Percentiles rank a stretch among this genome's conserved stretches.
Evolutionary conservation across 1,140 invertebrate genomes (phyloP).

Genomic region (Spodoptera litura): DNA sequence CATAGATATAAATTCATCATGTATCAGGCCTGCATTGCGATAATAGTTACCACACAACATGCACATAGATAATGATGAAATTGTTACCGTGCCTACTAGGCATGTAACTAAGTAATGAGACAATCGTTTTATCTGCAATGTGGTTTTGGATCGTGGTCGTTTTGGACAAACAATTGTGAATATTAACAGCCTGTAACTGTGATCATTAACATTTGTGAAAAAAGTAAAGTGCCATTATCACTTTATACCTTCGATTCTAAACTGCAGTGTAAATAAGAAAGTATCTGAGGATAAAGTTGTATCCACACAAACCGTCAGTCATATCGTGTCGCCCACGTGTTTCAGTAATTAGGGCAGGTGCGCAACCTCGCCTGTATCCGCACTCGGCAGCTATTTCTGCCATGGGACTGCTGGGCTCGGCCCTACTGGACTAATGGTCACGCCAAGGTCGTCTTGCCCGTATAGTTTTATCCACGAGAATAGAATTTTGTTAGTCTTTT

Average conservation of each 20-base stretch:
- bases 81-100: no score
- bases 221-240: no score
- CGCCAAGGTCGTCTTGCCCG: conserved; percentile 31
- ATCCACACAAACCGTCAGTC: neutral
- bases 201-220: no score
- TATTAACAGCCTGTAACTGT: no score
- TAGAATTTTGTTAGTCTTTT: neutral
- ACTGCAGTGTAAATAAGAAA: neutral
- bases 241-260: neutral
- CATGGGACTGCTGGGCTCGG: conserved; percentile 27
- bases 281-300: conserved; percentile 1
- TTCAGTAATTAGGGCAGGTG: conserved; percentile 55
- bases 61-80: no score
- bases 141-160: no score
- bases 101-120: no score
- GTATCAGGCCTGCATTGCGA: no score
- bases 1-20: no score
- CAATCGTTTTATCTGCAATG: no score
- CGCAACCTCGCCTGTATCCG: conserved; percentile 47
- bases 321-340: conserved; percentile 12
- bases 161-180: no score
- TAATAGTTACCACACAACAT: no score
- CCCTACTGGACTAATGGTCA: conserved; percentile 33
- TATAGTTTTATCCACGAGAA: neutral
- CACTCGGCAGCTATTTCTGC: conserved; percentile 41